Conservation (phyloP, 2,113 vertebrate genomes). For the Rhombomys opimus region DNA sequence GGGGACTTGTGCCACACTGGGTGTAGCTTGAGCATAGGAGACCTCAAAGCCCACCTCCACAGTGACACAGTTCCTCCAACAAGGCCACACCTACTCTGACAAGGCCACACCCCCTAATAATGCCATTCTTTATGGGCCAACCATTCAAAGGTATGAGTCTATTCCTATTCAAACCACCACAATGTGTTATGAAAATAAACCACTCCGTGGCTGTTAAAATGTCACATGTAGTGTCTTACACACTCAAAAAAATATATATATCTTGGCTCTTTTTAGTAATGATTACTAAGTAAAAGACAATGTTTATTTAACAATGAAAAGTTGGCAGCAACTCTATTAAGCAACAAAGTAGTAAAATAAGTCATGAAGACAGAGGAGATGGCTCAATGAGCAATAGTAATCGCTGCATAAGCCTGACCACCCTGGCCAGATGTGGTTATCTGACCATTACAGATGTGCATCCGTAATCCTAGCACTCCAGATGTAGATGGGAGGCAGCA, state of each 20-base stretch:
- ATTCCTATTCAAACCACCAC: not conserved
- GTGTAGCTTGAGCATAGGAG: not conserved
- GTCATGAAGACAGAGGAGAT: not conserved
- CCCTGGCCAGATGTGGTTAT: not conserved
- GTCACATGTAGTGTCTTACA: not conserved
- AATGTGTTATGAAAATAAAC: not conserved
- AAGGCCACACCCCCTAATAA: not conserved
- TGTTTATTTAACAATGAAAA: slow-evolving; percentile 9
- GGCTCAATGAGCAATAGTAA: not conserved
- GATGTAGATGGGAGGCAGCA: not conserved
- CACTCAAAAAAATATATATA: not conserved
- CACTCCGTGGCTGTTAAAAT: not conserved
- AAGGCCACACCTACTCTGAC: not conserved
- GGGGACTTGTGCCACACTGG: not conserved
- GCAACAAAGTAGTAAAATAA: slow-evolving; percentile 11
- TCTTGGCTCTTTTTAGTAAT: not conserved
- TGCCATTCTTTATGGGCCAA: not conserved
- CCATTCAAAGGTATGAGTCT: not conserved
- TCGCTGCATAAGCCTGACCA: not conserved
- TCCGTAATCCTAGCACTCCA: not conserved
- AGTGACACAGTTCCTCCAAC: not conserved
- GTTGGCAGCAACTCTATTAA: not conserved
- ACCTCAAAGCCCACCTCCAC: not conserved
- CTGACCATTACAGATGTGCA: too few species aligned
- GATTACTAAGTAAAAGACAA: not conserved